Evolutionary conservation across 30 jellyfish, hydroid and myxozoan species (phyloP), one percentile per base, ranked within the genome.

Genomic region (Chrysaora quinquecirrha): DNA sequence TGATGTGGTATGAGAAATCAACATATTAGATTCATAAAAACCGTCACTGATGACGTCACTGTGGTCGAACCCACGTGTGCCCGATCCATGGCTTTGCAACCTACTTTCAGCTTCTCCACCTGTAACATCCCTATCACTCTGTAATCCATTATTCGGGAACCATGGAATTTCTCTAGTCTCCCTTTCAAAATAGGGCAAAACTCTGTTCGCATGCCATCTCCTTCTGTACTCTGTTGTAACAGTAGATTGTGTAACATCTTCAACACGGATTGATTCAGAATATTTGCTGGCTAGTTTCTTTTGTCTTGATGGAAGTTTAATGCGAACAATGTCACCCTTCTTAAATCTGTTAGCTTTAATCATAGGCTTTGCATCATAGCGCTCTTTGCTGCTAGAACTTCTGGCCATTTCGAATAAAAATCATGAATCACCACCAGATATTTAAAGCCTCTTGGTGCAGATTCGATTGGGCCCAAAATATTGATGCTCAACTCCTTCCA

Each of bases 271-370:
- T 20, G 84, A 38, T 24, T 34, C 71, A 7, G 84, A 71, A 71
- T 71, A 71, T 71, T 34, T 21, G 84, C 84, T 71, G 56, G 33
- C 71, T 49, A 71, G 20, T 49, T 71, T 71, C 47, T 71, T 71
- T 6, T 38, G 58, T 43, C 58, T 0, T 38, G 84, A 71, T 38
- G 71, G 84, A 34, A 71, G 84, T 71, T 71, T 71, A 71, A 22
- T 71, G 71, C 71, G 71, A 34, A 71, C 84, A 71, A 71, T 47
- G 46, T 71, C 71, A 71, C 71, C 84, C 0, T 47, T 38, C 47
- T 71, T 38, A 33, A 71, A 71, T 49, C 84, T 35, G 48, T 38
- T 71, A 6, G 71, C 71, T 38, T 71, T 38, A 33, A 47, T 38
- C 14, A 47, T 4, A 34, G 71, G 25, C 46, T 29, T 71, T 9